Base-by-base conservation (phyloP, 2,888 invertebrate genomes). In the Apoda limacodes region DNA sequence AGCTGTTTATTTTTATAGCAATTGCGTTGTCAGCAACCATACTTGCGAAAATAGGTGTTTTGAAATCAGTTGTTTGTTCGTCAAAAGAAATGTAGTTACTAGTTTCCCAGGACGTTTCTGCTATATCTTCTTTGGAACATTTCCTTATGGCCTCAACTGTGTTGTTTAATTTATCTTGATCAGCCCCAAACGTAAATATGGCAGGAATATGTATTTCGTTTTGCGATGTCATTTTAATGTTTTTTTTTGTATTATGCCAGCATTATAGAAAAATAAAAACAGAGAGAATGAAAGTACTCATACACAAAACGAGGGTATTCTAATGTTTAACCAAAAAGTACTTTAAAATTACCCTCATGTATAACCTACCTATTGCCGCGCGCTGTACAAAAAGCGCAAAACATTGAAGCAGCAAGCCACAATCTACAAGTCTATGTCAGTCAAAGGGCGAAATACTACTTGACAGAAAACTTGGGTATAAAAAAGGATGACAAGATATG, bases 111-210 rank as follows among this genome's bases (percentile, higher is more conserved):
- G 76, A 78, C 37, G 58, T 57, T 37, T 74, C 55, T 39, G 60
- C 48, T 23, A 39, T 35, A 30, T 60, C 52, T 28, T 50, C 42
- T 42, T 48, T 48, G 28, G 51, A 44, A 45, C 60, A 62, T 67
- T 63, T 67, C 36, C 78, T 55, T 39, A 78, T 53, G 35, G 59
- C 48, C 65, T 78, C 80, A 30, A 75, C 47, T 4, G 70, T 64
- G 43, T 58, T 55, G 40, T 51, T 42, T 30, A 35, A 23, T 17
- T n/a, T 24, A 9, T 28, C 6, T 22, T 9, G 21, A n/a, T 25
- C 14, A 10, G 17, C n/a, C 17, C 12, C 9, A 14, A 7, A 4
- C 15, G 17, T 14, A 15, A 17, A n/a, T n/a, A 3, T 4, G 13
- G 9, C 13, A 11, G 11, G 11, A 24, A 13, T 24, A 4, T 25